phyloP scores from a whole-genome alignment of 2,113 vertebrate species.

The Cyphomyrus plagiostoma region DNA sequence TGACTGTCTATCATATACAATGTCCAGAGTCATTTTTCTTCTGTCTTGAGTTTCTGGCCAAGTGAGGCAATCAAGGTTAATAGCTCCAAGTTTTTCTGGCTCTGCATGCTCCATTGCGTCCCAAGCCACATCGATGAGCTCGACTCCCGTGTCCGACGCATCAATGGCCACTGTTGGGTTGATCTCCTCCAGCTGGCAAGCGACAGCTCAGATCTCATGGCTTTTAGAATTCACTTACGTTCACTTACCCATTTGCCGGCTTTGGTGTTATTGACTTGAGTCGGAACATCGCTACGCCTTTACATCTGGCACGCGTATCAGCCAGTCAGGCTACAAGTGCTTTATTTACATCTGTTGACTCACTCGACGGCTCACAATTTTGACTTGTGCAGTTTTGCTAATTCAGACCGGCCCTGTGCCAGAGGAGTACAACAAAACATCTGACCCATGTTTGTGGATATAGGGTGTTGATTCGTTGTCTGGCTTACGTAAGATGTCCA shows the following conservation, averaged over 20 bases:
- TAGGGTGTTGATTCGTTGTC: not conserved
- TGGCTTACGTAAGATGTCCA: not conserved
- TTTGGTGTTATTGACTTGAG: not conserved
- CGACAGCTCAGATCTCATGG: not conserved
- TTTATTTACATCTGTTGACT: not conserved
- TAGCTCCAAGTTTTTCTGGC: not conserved
- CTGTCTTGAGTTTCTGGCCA: conserved; percentile 1
- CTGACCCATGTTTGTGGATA: not conserved
- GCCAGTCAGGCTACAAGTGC: not conserved
- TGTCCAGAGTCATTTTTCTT: not conserved
- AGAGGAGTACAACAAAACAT: not conserved
- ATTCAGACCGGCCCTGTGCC: not conserved
- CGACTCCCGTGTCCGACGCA: not conserved
- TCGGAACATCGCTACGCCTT: not conserved
- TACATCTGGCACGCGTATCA: not conserved
- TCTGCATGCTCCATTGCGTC: not conserved
- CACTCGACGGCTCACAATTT: not conserved
- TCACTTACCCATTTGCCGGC: not conserved
- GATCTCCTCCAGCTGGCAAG: not conserved
- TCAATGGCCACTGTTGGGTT: not conserved
- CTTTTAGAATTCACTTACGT: not conserved
- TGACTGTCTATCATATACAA: not conserved
- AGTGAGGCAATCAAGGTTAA: conserved; percentile 4
- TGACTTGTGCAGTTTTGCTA: not conserved
- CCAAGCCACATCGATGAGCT: not conserved